phyloP scores from a whole-genome alignment of 2,888 invertebrate species.

The Chymomyza fuscimana region DNA sequence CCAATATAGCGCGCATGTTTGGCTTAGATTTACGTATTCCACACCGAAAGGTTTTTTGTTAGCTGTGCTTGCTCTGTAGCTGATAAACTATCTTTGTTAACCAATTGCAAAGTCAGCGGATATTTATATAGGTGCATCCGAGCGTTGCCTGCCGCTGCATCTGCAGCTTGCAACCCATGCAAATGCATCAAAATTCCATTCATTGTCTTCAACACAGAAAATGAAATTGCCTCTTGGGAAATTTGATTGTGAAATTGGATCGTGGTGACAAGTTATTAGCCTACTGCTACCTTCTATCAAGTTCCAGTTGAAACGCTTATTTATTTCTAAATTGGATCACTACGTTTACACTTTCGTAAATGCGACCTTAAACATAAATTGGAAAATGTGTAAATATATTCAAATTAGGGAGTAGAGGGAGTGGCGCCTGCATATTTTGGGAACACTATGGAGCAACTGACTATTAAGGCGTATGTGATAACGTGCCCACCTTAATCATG shows the following conservation, averaged over 20 bases:
- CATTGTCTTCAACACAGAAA: conserved; percentile 6
- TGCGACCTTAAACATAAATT: conserved; percentile 22
- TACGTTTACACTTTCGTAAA: conserved; percentile 36
- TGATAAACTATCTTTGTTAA: conserved; percentile 48
- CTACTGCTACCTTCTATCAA: conserved; percentile 11
- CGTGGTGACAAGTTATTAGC: neutral
- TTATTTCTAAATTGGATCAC: conserved; percentile 61
- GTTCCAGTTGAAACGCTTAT: conserved; percentile 57
- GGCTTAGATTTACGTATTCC: conserved; percentile 37
- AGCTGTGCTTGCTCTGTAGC: conserved; percentile 48
- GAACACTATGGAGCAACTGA: neutral
- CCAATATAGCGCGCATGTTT: conserved; percentile 71
- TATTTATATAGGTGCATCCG: conserved; percentile 47
- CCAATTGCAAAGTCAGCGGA: conserved; percentile 37
- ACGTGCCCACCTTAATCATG: conserved; percentile 29
- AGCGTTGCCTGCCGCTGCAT: neutral
- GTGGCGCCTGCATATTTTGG: conserved; percentile 4
- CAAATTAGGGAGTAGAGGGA: conserved; percentile 41
- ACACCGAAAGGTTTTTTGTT: conserved; percentile 41
- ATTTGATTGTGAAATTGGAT: conserved; percentile 22
- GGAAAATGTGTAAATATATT: conserved; percentile 61
- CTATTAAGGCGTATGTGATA: conserved; percentile 9
- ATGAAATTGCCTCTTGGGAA: conserved; percentile 38
- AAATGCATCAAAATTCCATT: conserved; percentile 21
- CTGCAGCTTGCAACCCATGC: conserved; percentile 6